Evolutionary conservation across 2,888 invertebrate genomes (phyloP), one percentile per base, ranked within the genome.

Genomic region (Pyrrhosoma nymphula): DNA sequence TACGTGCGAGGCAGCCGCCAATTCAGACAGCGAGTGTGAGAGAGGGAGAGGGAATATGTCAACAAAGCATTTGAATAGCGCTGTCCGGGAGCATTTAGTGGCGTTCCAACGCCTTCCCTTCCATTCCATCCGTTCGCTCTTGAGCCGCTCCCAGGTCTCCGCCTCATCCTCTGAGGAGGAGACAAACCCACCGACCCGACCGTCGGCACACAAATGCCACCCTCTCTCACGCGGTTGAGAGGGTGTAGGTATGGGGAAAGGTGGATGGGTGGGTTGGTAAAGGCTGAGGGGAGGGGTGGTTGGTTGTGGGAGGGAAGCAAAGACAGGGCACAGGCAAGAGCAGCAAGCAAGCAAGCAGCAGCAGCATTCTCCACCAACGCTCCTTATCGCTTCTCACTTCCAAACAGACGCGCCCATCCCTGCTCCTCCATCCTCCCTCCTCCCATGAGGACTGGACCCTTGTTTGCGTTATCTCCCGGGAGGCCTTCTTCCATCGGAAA

Each of bases 401-500:
- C 69, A 39, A 30, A 47, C 69, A 93, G 69, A 93, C 69, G 47
- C 69, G 26, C 93, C 56, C 69, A 3, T 55, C 56, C 56, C 56
- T 55, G 12, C 18, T 30, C 23, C 39, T 26, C 88, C 23, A 35
- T 47, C 18, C 47, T 8, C 39, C 18, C 88, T 39, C 88, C 88
- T 30, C 60, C 39, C 35, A 8, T n/a, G 14, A 16, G 23, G 63
- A 93, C 93, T 55, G 93, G 93, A 93, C 93, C 93, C 93, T 93
- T 93, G 93, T 93, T 93, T 93, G 93, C 93, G 47, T 93, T 93
- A 93, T 93, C 93, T 93, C 93, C 69, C 69, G 56, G 69, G 69
- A 93, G 93, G 93, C 47, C 69, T n/a, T 69, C 39, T 47, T 23
- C 91, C 91, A 93, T 75, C 69, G 93, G 93, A 75, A 93, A 93